Evolutionary conservation across 92 coral and sea anemone genomes (phyloP).

Genomic region (Zoanthus sansibaricus): DNA sequence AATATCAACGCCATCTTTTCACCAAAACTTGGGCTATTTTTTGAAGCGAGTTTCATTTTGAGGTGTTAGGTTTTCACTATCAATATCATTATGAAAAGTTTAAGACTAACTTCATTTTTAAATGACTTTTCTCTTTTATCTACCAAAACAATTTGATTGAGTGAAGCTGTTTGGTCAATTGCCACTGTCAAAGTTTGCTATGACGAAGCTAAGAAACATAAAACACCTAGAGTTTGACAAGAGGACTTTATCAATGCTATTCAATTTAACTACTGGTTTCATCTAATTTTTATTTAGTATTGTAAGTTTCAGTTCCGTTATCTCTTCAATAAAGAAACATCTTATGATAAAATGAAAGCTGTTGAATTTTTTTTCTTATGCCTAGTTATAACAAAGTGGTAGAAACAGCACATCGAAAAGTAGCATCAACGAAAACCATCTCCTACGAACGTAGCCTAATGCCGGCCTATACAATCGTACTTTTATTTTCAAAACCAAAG

Average conservation of each 20-base stretch:
- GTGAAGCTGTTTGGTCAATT: neutral
- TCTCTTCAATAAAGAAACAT: too few species aligned
- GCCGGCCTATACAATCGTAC: too few species aligned
- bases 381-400: too few species aligned
- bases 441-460: too few species aligned
- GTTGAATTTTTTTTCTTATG: too few species aligned
- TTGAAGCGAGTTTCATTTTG: neutral
- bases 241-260: neutral
- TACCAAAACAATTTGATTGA: slow-evolving; percentile 14
- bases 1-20: neutral
- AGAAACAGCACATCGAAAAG: too few species aligned
- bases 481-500: too few species aligned
- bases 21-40: neutral
- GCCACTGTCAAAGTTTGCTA: neutral
- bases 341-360: too few species aligned
- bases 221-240: neutral
- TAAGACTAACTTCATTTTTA: neutral
- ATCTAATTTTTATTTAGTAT: neutral
- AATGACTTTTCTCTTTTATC: slow-evolving; percentile 1
- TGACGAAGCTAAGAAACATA: neutral
- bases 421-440: too few species aligned
- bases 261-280: slow-evolving; percentile 7
- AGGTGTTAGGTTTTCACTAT: slow-evolving; percentile 4
- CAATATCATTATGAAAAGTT: slow-evolving; percentile 1
- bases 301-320: too few species aligned